These are phyloP conservation scores for Aleadryas rufinucha DNA, from an alignment of 2,113 vertebrate genomes.

Conservation along the genomic window DNA sequence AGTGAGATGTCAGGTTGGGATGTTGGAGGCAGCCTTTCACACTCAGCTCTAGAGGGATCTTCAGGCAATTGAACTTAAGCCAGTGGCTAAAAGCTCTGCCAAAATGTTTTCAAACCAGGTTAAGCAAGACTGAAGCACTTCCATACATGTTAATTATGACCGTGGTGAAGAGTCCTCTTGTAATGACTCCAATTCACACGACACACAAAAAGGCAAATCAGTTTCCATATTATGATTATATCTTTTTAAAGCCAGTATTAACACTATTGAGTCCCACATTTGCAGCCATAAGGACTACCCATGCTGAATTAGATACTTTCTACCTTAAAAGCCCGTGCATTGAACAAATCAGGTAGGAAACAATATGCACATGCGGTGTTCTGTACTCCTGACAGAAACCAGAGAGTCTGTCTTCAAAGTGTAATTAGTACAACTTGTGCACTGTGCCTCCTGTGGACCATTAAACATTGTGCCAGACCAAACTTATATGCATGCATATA, in stretches of 20 bases:
- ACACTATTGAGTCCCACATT: not conserved
- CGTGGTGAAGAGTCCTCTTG: not conserved
- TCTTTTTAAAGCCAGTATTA: not conserved
- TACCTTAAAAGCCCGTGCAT: not conserved
- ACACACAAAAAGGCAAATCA: not conserved
- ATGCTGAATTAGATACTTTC: not conserved
- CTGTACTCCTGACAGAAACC: not conserved
- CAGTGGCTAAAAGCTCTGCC: not conserved
- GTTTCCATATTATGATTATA: not conserved
- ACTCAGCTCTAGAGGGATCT: not conserved
- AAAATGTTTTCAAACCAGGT: not conserved
- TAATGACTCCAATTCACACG: not conserved
- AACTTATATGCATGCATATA: not conserved
- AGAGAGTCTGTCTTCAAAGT: not conserved
- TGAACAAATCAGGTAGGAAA: not conserved
- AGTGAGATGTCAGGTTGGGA: not conserved
- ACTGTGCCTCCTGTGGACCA: not conserved
- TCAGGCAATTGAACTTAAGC: not conserved
- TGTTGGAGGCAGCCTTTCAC: not conserved
- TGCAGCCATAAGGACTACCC: not conserved
- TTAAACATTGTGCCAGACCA: not conserved
- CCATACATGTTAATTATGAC: accelerated
- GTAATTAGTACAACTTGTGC: not conserved
- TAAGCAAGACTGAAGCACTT: not conserved
- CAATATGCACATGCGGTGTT: not conserved